A percentile compares a stretch with the other conserved stretches of the same genome.
phyloP scores from a whole-genome alignment of 2,888 invertebrate species.

The Spilosoma lubricipeda region DNA sequence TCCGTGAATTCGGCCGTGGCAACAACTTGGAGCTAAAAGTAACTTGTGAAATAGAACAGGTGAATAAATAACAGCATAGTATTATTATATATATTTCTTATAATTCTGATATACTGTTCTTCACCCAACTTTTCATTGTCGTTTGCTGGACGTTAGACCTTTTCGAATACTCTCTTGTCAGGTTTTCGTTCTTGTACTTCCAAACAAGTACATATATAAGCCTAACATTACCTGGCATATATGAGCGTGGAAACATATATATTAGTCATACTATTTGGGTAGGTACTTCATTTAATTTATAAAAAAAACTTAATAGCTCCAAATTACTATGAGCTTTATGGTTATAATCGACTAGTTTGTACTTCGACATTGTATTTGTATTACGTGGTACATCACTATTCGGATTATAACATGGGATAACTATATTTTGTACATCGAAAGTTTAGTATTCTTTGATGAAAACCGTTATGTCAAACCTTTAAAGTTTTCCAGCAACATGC shows the following conservation, averaged over 20 bases:
- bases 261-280: not conserved
- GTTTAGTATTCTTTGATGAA: not conserved
- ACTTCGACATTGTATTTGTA: not conserved
- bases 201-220: not conserved
- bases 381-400: not conserved
- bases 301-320: not conserved
- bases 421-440: not conserved
- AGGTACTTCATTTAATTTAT: not conserved
- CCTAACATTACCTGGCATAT: not conserved
- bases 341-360: not conserved
- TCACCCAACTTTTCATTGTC: not conserved
- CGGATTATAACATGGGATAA: not conserved
- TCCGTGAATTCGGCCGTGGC: slow-evolving; percentile 57
- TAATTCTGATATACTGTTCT: not conserved
- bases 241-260: not conserved
- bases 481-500: slow-evolving; percentile 39
- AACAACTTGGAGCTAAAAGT: slow-evolving; percentile 57
- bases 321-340: not conserved
- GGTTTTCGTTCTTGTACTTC: not conserved
- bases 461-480: slow-evolving; percentile 38
- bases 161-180: not conserved
- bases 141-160: not conserved
- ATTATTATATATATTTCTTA: slow-evolving; percentile 7
- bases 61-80: slow-evolving; percentile 51
- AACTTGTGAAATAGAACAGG: slow-evolving; percentile 51